Evolutionary conservation across 1,140 invertebrate genomes (phyloP), one percentile per base, ranked within the genome.

Genomic region (Grapholita molesta): DNA sequence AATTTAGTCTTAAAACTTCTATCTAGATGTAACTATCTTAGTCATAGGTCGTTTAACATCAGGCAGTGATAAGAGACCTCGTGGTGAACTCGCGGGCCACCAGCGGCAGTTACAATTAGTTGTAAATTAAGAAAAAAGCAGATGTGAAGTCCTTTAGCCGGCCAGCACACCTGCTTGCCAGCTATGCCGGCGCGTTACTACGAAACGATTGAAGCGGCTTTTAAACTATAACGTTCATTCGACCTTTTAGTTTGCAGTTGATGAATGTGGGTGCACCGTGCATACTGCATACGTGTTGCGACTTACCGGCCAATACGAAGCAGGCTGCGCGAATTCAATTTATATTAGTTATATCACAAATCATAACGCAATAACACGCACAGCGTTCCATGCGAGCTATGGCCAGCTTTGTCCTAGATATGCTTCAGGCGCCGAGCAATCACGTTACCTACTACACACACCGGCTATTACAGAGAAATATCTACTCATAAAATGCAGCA

Each of bases 381-480:
- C 73, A 71, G 72, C 79, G 85, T 86, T 85, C 79, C 78, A 79
- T 81, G 75, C 80, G 77, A 83, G 77, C 80, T 83, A 80, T 80
- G 81, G 83, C 84, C 84, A 80, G 81, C 79, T 80, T 84, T 91
- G 89, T 85, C 88, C 88, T 85, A 91, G 84, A 85, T 91, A 88
- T 80, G 77, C 78, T 79, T 80, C 85, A 84, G 78, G 77, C 80
- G 82, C 77, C 80, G 70, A 78, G 79, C 76, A 82, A 82, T 84
- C 75, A 77, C 73, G 72, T 53, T 72, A 73, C 61, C 12, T 48
- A 48, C 15, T n/a, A 38, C 15, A 48, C 42, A 21, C 18, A 21
- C 42, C 18, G 15, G 73, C 71, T 64, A 74, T 67, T 72, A 71
- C 71, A 23, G 66, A 70, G 64, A 69, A 71, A 70, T 70, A n/a